Conservation (phyloP, 2,797 vertebrate genomes). For the Hemibagrus guttatus region DNA sequence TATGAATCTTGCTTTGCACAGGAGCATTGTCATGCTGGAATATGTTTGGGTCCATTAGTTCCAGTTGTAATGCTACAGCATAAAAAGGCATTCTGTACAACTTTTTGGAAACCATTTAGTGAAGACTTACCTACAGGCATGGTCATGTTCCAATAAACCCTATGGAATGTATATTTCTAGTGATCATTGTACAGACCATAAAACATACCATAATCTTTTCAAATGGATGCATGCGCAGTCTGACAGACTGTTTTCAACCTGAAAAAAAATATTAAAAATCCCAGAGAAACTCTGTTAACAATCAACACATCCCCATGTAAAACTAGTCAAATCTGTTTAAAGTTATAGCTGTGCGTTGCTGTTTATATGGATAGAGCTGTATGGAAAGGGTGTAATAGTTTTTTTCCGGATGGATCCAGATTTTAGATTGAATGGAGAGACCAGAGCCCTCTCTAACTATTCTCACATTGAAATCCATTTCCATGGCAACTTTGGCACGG, state of each 20-base stretch:
- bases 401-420: background rate
- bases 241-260: no score
- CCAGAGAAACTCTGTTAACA: background rate
- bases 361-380: background rate
- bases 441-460: conserved; percentile 21
- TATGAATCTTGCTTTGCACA: background rate
- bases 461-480: conserved; percentile 52
- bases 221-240: background rate
- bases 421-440: conserved; percentile 22
- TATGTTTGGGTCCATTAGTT: background rate
- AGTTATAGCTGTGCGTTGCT: background rate
- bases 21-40: background rate
- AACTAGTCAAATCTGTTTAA: background rate
- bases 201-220: background rate
- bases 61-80: background rate
- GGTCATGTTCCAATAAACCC: background rate
- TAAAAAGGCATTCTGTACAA: background rate
- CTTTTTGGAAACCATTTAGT: background rate
- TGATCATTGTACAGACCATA: background rate
- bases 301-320: background rate
- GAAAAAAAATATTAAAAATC: background rate
- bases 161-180: background rate
- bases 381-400: background rate
- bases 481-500: conserved; percentile 55
- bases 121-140: background rate